Evolutionary conservation across 2,113 vertebrate species (phyloP).

Genomic region (Sisor rabdophorus): DNA sequence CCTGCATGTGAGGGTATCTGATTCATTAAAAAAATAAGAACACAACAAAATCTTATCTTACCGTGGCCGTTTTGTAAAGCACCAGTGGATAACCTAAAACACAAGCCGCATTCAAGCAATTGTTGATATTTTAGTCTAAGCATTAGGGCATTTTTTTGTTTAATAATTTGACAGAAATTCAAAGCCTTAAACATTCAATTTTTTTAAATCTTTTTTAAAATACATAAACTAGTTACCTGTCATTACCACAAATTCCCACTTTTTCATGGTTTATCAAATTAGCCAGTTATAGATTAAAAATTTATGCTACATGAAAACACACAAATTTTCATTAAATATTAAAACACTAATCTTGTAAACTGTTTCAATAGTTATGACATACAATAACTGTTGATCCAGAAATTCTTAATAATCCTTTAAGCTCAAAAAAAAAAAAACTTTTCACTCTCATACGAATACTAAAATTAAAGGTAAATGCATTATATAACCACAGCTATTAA

Average conservation of each 20-base stretch:
- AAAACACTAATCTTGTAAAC: no score
- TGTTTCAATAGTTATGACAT: no score
- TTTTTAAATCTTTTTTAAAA: no score
- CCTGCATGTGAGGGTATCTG: background rate
- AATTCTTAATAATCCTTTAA: background rate
- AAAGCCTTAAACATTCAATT: background rate
- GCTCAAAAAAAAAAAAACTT: background rate
- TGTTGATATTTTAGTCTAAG: background rate
- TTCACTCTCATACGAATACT: no score
- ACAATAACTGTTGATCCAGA: background rate
- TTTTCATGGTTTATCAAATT: background rate
- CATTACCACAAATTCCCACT: background rate
- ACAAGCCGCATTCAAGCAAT: slow-evolving; percentile 6
- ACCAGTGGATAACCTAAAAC: slow-evolving; percentile 86
- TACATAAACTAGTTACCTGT: background rate
- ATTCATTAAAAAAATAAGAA: background rate
- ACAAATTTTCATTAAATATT: no score
- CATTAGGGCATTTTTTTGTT: background rate
- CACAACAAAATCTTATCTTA: slow-evolving; percentile 60
- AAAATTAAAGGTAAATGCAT: background rate
- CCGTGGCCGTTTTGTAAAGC: slow-evolving; percentile 90
- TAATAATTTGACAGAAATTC: background rate
- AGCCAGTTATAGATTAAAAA: background rate
- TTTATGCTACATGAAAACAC: no score
- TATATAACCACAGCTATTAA: background rate